These are phyloP conservation scores for Danionella dracula DNA, from an alignment of 2,797 vertebrate species.

Conservation along the genomic window DNA sequence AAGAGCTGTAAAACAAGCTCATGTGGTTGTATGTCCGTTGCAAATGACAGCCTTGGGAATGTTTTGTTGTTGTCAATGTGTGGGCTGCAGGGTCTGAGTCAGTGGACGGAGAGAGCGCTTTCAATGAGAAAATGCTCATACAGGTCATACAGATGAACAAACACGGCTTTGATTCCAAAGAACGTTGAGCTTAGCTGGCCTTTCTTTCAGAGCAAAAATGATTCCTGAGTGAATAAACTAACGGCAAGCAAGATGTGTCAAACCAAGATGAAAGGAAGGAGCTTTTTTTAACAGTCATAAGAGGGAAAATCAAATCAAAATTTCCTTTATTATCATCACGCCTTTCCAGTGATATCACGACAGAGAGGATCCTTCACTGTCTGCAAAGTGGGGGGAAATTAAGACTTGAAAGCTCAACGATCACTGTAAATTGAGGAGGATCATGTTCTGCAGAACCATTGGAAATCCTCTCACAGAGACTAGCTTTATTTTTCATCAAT, in stretches of 20 bases:
- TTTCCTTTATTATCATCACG: conserved; percentile 30
- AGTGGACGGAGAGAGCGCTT: conserved; percentile 49
- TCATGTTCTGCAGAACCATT: conserved; percentile 16
- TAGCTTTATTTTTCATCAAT: conserved; percentile 24
- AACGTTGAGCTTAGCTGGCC: conserved; percentile 39
- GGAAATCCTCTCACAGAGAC: conserved; percentile 3
- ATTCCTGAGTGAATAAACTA: conserved; percentile 47
- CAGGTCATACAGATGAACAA: conserved; percentile 37
- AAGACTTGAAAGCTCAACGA: conserved; percentile 21
- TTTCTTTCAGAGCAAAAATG: conserved; percentile 55
- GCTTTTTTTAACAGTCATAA: conserved; percentile 29
- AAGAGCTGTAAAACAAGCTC: conserved; percentile 63
- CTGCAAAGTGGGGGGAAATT: conserved; percentile 4
- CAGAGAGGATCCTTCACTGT: conserved; percentile 23
- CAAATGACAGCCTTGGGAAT: conserved; percentile 60
- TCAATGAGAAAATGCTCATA: conserved; percentile 43
- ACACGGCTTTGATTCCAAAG: conserved; percentile 32
- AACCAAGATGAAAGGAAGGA: conserved; percentile 51
- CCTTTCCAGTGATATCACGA: conserved; percentile 24
- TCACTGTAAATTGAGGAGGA: conserved; percentile 25
- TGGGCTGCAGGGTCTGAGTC: conserved; percentile 57
- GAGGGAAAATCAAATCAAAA: conserved; percentile 30
- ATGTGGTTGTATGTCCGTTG: conserved; percentile 55
- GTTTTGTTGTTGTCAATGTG: conserved; percentile 50
- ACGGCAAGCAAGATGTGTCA: conserved; percentile 54